These are phyloP conservation scores for Neolamprologus caudopunctatus DNA, from an alignment of 2,113 vertebrate genomes.

Conservation along the genomic window DNA sequence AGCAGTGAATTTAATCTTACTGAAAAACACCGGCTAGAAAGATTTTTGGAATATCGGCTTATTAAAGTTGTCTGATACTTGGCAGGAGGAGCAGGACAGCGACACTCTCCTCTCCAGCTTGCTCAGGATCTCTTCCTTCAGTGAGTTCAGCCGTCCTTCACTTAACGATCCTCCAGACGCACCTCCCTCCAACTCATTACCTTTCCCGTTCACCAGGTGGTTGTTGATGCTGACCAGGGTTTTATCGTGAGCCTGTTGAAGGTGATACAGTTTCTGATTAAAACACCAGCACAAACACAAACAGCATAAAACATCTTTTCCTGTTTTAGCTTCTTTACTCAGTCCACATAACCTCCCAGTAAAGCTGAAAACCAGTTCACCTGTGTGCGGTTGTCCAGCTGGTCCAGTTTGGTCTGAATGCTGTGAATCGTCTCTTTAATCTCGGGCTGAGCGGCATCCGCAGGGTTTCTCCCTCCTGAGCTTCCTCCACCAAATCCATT, in stretches of 20 bases:
- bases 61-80: conserved; percentile 27
- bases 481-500: conserved; percentile 6
- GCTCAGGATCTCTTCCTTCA: conserved; percentile 70
- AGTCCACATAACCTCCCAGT: background rate
- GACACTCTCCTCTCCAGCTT: conserved; percentile 80
- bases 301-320: background rate
- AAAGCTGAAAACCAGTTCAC: background rate
- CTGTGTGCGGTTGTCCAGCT: conserved; percentile 81
- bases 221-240: conserved; percentile 79
- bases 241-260: conserved; percentile 71
- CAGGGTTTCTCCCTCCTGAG: conserved; percentile 68
- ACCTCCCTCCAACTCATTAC: conserved; percentile 24
- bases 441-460: conserved; percentile 78
- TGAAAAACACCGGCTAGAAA: background rate
- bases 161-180: conserved; percentile 9
- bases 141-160: background rate
- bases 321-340: background rate
- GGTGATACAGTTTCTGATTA: fast-evolving
- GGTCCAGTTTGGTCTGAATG: conserved; percentile 85
- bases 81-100: conserved; percentile 79
- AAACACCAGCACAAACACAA: background rate
- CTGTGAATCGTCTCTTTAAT: conserved; percentile 83
- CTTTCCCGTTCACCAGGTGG: conserved; percentile 70
- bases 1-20: background rate
- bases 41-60: background rate